Evolutionary conservation across 2,797 vertebrate species (phyloP).

Genomic region (Lacerta viridis): DNA sequence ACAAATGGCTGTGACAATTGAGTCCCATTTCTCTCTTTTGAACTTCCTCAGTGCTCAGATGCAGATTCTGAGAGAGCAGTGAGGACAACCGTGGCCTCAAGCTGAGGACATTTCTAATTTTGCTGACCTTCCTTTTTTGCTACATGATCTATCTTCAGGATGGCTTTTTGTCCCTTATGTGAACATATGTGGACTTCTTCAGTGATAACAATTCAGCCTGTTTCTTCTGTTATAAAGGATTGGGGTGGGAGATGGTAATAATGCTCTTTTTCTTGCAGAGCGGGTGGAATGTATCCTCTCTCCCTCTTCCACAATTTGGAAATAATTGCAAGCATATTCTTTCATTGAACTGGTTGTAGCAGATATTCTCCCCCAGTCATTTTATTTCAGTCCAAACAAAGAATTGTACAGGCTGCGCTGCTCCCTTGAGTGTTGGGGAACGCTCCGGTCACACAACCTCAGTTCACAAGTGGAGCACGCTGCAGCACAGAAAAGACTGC

Average conservation of each 20-base stretch:
- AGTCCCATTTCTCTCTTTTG: not conserved
- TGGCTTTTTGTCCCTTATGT: not conserved
- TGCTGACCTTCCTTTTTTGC: slow-evolving; percentile 25
- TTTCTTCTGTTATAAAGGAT: slow-evolving; percentile 9
- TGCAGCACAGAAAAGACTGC: not conserved
- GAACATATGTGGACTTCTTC: not conserved
- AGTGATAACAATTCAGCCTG: not conserved
- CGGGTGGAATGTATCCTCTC: not conserved
- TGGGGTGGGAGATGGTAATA: too few species aligned
- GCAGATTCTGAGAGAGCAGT: not conserved
- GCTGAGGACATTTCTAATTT: slow-evolving; percentile 14
- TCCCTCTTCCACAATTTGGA: not conserved
- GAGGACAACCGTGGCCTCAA: slow-evolving; percentile 3
- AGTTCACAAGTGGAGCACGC: not conserved
- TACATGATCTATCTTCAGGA: slow-evolving; percentile 20
- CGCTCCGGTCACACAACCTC: not conserved
- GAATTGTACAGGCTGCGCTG: not conserved
- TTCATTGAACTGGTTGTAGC: not conserved
- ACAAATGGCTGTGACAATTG: not conserved
- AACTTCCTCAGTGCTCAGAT: too few species aligned
- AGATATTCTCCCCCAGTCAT: not conserved
- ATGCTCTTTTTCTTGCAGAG: not conserved
- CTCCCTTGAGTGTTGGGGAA: not conserved
- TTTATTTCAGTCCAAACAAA: not conserved
- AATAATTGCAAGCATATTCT: not conserved